Evolutionary conservation across 2,797 vertebrate species (phyloP).

Genomic region (Sebastes matsubarae): DNA sequence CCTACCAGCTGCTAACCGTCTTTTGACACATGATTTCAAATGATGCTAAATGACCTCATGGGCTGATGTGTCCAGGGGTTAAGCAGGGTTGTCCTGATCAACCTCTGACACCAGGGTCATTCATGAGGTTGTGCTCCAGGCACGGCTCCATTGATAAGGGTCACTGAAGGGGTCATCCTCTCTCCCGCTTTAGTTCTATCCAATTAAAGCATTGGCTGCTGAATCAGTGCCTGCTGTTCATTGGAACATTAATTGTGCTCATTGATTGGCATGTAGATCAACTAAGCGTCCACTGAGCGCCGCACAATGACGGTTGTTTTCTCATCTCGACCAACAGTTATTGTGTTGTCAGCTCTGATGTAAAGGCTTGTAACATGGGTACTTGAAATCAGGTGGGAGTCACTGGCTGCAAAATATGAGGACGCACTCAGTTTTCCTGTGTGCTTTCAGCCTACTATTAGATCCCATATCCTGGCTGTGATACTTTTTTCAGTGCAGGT

Average conservation of each 20-base stretch:
- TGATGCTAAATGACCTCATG: constrained; percentile 74
- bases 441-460: constrained; percentile 18
- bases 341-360: constrained; percentile 39
- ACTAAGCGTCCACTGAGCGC: constrained; percentile 39
- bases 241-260: constrained; percentile 66
- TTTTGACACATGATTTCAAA: constrained; percentile 75
- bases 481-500: constrained; percentile 22
- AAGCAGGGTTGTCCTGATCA: constrained; percentile 78
- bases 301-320: constrained; percentile 61
- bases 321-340: constrained; percentile 16
- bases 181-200: constrained; percentile 70
- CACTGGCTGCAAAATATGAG: constrained; percentile 11
- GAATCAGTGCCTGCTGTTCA: constrained; percentile 65
- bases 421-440: not conserved
- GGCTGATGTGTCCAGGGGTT: constrained; percentile 76
- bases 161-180: constrained; percentile 74
- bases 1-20: constrained; percentile 64
- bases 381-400: constrained; percentile 31
- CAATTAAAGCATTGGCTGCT: constrained; percentile 72
- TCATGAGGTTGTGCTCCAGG: constrained; percentile 70
- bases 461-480: constrained; percentile 17
- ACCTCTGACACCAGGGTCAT: constrained; percentile 84
- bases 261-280: constrained; percentile 71
- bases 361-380: constrained; percentile 30
- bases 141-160: constrained; percentile 72